These are phyloP conservation scores for Galerucella calmariensis DNA, from an alignment of 2,888 invertebrate species.

Conservation along the genomic window DNA sequence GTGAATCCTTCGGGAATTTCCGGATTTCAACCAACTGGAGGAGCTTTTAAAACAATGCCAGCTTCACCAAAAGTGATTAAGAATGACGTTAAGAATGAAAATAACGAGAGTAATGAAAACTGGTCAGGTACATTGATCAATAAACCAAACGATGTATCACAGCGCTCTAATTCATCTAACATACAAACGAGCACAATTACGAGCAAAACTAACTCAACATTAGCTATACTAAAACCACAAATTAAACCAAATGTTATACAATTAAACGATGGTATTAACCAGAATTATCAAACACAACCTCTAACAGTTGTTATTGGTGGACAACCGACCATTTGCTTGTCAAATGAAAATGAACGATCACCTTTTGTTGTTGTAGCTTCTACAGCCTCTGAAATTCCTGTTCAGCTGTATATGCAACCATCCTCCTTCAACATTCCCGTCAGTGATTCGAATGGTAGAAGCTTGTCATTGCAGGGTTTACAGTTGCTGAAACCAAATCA, in stretches of 20 bases:
- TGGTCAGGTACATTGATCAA: slow-evolving; percentile 49
- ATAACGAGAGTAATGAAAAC: slow-evolving; percentile 42
- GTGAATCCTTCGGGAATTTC: slow-evolving; percentile 86
- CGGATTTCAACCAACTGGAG: slow-evolving; percentile 92
- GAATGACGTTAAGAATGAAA: slow-evolving; percentile 48
- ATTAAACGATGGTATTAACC: slow-evolving; percentile 55
- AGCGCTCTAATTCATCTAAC: slow-evolving; percentile 39
- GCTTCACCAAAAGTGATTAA: slow-evolving; percentile 68
- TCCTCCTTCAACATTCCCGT: slow-evolving; percentile 65
- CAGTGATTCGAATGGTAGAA: slow-evolving; percentile 61
- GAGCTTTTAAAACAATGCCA: slow-evolving; percentile 91
- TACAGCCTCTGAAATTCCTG: slow-evolving; percentile 61
- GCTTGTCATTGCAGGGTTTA: slow-evolving; percentile 57
- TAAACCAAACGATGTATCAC: slow-evolving; percentile 49
- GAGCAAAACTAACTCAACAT: slow-evolving; percentile 56
- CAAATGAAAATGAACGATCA: slow-evolving; percentile 56
- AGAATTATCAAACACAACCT: slow-evolving; percentile 61
- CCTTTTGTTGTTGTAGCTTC: slow-evolving; percentile 63
- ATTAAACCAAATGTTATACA: slow-evolving; percentile 57
- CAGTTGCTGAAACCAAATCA: slow-evolving; percentile 61
- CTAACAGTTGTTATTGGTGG: slow-evolving; percentile 62
- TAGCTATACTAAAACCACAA: slow-evolving; percentile 61
- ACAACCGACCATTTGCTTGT: slow-evolving; percentile 58
- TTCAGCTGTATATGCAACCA: slow-evolving; percentile 64
- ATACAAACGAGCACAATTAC: slow-evolving; percentile 52